A percentile compares a stretch with the other conserved stretches of the same genome.
Evolutionary conservation across 37 sponge, comb jelly and placozoan genomes (phyloP).

Genomic region (Tethya wilhelma): DNA sequence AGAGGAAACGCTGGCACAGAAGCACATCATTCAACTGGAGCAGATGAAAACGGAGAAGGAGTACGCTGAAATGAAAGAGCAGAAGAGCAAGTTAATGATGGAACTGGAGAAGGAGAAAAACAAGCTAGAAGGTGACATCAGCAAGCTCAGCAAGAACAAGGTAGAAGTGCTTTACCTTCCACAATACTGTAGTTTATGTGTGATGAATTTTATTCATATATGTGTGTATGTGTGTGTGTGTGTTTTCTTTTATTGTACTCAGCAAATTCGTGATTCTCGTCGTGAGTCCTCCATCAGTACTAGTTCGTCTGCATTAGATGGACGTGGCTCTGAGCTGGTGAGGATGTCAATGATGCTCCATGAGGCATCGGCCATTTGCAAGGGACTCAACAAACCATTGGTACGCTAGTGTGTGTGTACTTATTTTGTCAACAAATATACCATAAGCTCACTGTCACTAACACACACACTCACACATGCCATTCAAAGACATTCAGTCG

Average conservation of each 20-base stretch:
- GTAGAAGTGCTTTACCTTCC: constrained; percentile 2
- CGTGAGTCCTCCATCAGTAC: neutral
- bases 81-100: constrained; percentile 56
- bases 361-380: constrained; percentile 81
- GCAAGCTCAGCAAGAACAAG: constrained; percentile 9
- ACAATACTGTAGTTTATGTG: neutral
- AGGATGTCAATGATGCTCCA: constrained; percentile 76
- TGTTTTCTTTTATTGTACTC: neutral
- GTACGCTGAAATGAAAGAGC: constrained; percentile 59
- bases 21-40: constrained; percentile 71
- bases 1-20: constrained; percentile 75
- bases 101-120: constrained; percentile 82
- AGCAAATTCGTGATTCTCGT: neutral
- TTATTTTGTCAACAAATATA: neutral
- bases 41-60: constrained; percentile 70
- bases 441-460: neutral
- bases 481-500: neutral
- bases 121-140: constrained; percentile 60
- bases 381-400: constrained; percentile 52
- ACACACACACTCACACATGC: constrained; percentile 3
- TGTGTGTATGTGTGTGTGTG: too few species aligned
- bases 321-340: constrained; percentile 65
- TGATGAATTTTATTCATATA: neutral
- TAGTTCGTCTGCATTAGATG: neutral
- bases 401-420: neutral